A percentile compares a stretch with the other conserved stretches of the same genome.
Conservation (phyloP, 2,113 vertebrate species). For the Oxygymnocypris stewartii region DNA sequence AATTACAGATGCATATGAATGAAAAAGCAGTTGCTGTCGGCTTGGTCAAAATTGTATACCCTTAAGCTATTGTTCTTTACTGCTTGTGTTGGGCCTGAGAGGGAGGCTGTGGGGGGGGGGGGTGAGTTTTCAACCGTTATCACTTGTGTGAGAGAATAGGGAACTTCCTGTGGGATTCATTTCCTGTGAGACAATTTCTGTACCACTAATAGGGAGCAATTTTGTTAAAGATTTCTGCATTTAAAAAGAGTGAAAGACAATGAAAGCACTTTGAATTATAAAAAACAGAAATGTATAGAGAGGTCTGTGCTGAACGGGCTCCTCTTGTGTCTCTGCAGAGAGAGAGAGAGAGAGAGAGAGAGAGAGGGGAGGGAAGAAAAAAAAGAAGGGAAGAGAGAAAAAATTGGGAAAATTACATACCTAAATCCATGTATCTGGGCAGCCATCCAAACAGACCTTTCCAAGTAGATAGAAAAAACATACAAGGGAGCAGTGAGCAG, state of each 20-base stretch:
- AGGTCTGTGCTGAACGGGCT: conserved; percentile 19
- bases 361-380: neutral
- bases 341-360: neutral
- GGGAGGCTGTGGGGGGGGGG: neutral
- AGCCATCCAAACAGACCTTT: conserved; percentile 67
- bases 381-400: conserved; percentile 38
- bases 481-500: conserved; percentile 56
- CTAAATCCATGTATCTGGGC: conserved; percentile 72
- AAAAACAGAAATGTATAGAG: conserved; percentile 34
- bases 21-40: conserved; percentile 69
- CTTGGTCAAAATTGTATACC: conserved; percentile 71
- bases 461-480: conserved; percentile 63
- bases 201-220: neutral
- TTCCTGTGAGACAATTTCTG: conserved; percentile 20
- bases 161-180: conserved; percentile 29
- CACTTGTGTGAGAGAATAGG: conserved; percentile 66
- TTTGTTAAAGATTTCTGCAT: conserved; percentile 15
- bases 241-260: neutral
- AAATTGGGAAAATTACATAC: conserved; percentile 48
- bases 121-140: conserved; percentile 63
- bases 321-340: conserved; percentile 27
- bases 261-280: conserved; percentile 24
- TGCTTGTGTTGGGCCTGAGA: conserved; percentile 63
- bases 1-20: conserved; percentile 81
- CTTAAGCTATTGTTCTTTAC: conserved; percentile 71